These are phyloP conservation scores for Melanotaenia pygmaea DNA, from an alignment of 2,797 vertebrate species.

Conservation along the genomic window DNA sequence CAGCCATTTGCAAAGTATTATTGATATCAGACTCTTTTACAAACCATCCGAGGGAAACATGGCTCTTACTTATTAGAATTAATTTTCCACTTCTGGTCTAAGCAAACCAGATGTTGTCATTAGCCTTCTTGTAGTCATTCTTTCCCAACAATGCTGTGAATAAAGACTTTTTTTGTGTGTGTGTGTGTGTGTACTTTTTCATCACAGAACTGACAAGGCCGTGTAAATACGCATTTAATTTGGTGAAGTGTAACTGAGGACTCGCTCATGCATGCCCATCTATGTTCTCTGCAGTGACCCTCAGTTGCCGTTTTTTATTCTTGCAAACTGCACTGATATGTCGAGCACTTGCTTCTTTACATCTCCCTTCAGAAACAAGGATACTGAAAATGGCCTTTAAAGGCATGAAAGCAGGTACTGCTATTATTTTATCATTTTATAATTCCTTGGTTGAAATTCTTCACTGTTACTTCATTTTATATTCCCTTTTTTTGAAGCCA, in stretches of 20 bases:
- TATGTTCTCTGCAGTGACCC: slow-evolving; percentile 43
- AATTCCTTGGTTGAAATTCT: slow-evolving; percentile 48
- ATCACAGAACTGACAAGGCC: slow-evolving; percentile 55
- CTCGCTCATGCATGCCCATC: slow-evolving; percentile 51
- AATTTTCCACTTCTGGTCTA: neutral
- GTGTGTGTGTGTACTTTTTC: slow-evolving; percentile 11
- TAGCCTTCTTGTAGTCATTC: neutral
- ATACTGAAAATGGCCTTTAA: slow-evolving; percentile 40
- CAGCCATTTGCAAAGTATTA: neutral
- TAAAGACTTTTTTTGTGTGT: slow-evolving; percentile 22
- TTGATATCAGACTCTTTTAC: neutral
- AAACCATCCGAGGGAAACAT: neutral
- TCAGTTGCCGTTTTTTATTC: slow-evolving; percentile 39
- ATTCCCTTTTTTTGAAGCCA: slow-evolving; percentile 63
- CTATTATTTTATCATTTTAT: slow-evolving; percentile 49
- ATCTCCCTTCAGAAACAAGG: slow-evolving; percentile 30
- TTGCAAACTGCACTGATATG: slow-evolving; percentile 43
- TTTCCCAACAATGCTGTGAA: slow-evolving; percentile 9
- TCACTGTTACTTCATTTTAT: slow-evolving; percentile 45
- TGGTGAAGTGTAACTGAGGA: slow-evolving; percentile 66
- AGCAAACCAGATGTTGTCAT: neutral
- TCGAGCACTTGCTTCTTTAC: slow-evolving; percentile 36
- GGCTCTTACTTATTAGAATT: neutral
- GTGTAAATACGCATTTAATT: slow-evolving; percentile 64
- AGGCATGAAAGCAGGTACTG: slow-evolving; percentile 8